Percentiles rank a stretch among this genome's conserved stretches.
phyloP scores from a whole-genome alignment of 2,888 invertebrate genomes.

The Poecilobothrus nobilitatus region DNA sequence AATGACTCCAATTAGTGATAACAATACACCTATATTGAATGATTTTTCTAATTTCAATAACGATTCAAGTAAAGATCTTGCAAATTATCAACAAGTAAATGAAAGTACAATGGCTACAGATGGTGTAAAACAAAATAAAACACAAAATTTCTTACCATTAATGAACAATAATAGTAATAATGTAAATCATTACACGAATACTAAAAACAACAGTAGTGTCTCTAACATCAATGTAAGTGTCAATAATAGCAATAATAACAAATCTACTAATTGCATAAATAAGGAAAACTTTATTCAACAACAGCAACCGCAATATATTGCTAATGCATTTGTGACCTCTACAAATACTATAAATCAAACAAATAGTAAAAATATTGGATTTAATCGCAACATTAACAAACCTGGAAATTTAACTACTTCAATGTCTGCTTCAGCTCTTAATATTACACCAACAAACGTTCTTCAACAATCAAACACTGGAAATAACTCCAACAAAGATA shows the following conservation, averaged over 20 bases:
- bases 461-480: not conserved
- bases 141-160: not conserved
- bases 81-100: not conserved
- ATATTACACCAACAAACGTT: not conserved
- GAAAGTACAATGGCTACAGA: not conserved
- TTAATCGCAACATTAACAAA: not conserved
- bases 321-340: not conserved
- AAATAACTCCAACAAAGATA: not conserved
- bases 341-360: not conserved
- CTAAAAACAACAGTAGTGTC: not conserved
- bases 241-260: not conserved
- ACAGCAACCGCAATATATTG: not conserved
- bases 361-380: not conserved
- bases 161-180: not conserved
- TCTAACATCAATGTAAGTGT: not conserved
- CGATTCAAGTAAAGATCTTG: not conserved
- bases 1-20: not conserved
- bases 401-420: not conserved
- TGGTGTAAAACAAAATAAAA: not conserved
- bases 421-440: not conserved
- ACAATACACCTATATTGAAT: too few relatives aligned
- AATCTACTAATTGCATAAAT: not conserved
- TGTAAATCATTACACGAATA: not conserved
- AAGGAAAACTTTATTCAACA: not conserved
- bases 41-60: not conserved